A percentile compares a stretch with the other conserved stretches of the same genome.
Evolutionary conservation across 2,888 invertebrate genomes (phyloP).

Genomic region (Matsumyia berberina): DNA sequence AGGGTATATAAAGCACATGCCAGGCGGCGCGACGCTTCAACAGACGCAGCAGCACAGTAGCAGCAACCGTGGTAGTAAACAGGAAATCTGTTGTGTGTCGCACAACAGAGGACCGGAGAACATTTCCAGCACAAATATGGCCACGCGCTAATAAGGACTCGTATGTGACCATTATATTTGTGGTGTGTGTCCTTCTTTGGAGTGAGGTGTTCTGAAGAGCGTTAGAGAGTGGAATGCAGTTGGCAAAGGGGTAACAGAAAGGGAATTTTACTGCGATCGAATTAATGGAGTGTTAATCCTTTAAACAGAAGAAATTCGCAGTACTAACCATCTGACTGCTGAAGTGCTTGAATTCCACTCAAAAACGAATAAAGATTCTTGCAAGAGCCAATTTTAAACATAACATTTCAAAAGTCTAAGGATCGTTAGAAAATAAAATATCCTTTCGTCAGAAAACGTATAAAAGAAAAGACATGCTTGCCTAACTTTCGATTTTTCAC

Average conservation of each 20-base stretch:
- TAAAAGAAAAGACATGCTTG: too few relatives aligned
- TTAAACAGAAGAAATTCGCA: too few relatives aligned
- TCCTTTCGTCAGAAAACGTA: too few relatives aligned
- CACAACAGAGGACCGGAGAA: slow-evolving; percentile 4
- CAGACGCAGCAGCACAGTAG: slow-evolving; percentile 32
- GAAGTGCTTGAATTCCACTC: too few relatives aligned
- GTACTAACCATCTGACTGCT: too few relatives aligned
- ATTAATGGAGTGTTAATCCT: background rate
- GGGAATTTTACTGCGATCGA: slow-evolving; percentile 45
- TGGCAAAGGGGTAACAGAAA: slow-evolving; percentile 56
- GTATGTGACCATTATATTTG: slow-evolving; percentile 76
- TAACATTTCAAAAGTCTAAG: too few relatives aligned
- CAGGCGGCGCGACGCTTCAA: slow-evolving; percentile 52
- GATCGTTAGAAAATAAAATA: too few relatives aligned
- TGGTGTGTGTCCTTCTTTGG: slow-evolving; percentile 60
- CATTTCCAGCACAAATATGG: slow-evolving; percentile 76
- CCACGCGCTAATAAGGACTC: slow-evolving; percentile 82
- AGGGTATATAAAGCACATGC: slow-evolving; percentile 50
- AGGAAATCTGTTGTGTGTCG: slow-evolving; percentile 65
- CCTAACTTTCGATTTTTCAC: too few relatives aligned
- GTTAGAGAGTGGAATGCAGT: slow-evolving; percentile 70
- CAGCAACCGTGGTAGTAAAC: slow-evolving; percentile 29
- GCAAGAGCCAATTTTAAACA: too few relatives aligned
- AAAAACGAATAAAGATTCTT: too few relatives aligned
- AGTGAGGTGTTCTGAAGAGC: slow-evolving; percentile 64